Evolutionary conservation across 2,113 vertebrate species (phyloP), one percentile per base, ranked within the genome.

Genomic region (Sylvicapra grimmia): DNA sequence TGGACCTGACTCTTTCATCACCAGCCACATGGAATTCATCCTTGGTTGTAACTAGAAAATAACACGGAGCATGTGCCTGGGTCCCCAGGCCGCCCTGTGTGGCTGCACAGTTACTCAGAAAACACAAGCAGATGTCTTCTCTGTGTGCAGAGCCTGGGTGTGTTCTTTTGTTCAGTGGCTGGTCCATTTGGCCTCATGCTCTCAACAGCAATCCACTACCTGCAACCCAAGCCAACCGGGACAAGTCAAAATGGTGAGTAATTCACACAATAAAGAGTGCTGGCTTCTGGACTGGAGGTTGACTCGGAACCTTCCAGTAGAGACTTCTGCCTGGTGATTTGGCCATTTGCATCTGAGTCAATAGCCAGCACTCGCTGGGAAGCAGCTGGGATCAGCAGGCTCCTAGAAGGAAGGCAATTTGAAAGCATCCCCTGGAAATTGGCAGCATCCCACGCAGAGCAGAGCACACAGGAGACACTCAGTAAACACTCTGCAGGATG

Each of bases 1-100:
- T 3, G 96, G 92, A 96, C 96, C 97, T 97, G 97, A 89, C 79
- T 94, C 97, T 98, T 98, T 98, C 97, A 98, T 98, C 98, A 96
- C 94, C 94, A 96, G 93, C 97, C 98, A 97, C 98, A 97, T 97
- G 95, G 97, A 98, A 98, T 96, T 8, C 65, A 36, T 89, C 94
- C 97, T 98, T 56, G n/a, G 94, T 96, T 98, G 72, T 89, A 97
- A 98, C 89, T 87, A 94, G 65, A 86, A 95, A 96, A 96, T 94
- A 98, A 98, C 44, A 5, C 84, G 84, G 98, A 98, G 97, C 97
- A 90, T 96, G 98, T 97, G 97, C 92, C 96, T 92, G 89, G 93
- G 56, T 93, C 91, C 86, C 10, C 12, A 86, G 72, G 56, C 58
- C 0, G 1, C 54, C 97, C 90, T n/a, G 75, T 33, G 72, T 83